Conservation (phyloP, 2,888 invertebrate species). For the Andrena dorsata region DNA sequence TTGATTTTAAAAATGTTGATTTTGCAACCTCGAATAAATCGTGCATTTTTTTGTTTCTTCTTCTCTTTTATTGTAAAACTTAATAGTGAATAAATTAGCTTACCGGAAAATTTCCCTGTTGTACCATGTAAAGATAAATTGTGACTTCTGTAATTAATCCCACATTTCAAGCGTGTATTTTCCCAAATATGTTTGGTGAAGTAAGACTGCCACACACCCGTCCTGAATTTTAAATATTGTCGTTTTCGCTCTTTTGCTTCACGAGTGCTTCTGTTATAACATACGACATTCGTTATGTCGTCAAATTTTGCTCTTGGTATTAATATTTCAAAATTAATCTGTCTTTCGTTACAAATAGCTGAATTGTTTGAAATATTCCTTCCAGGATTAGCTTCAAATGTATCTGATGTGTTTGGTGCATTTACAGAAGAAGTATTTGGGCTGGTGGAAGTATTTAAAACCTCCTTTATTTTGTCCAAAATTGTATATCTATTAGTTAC, state of each 20-base stretch:
- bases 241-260: slow-evolving; percentile 5
- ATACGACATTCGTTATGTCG: not conserved
- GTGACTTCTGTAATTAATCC: not conserved
- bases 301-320: not conserved
- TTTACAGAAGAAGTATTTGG: not conserved
- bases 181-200: not conserved
- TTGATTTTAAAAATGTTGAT: not conserved
- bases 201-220: not conserved
- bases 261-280: not conserved
- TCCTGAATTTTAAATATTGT: not conserved
- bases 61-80: not conserved
- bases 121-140: not conserved
- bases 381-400: not conserved
- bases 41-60: slow-evolving; percentile 4
- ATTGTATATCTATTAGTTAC: not conserved
- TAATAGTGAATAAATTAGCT: not conserved
- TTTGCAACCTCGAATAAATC: slow-evolving; percentile 1
- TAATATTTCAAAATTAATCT: slow-evolving; percentile 2
- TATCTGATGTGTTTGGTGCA: not conserved
- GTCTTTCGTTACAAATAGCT: not conserved
- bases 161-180: not conserved
- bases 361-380: not conserved
- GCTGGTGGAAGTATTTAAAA: slow-evolving; percentile 2
- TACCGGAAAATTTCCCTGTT: not conserved
- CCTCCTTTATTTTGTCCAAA: not conserved